Evolutionary conservation across 1,140 invertebrate genomes (phyloP).

Genomic region (Pogonus chalceus): DNA sequence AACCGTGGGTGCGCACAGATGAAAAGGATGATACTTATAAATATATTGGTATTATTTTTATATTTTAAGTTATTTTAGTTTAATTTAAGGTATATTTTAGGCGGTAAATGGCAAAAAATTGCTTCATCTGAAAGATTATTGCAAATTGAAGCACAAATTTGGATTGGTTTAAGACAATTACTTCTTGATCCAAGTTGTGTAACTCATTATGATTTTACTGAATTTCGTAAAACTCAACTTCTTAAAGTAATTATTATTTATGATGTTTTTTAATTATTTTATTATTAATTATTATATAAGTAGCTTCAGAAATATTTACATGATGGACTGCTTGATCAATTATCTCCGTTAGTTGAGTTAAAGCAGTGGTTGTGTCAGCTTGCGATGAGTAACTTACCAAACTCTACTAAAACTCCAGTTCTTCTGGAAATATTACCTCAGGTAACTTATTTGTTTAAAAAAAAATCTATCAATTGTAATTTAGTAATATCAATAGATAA

Average conservation of each 20-base stretch:
- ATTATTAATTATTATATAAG: slow-evolving; percentile 7
- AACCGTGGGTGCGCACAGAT: slow-evolving; percentile 54
- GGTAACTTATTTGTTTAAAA: slow-evolving; percentile 21
- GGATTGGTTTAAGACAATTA: slow-evolving; percentile 59
- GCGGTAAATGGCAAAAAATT: slow-evolving; percentile 54
- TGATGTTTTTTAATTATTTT: slow-evolving; percentile 1
- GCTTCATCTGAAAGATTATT: slow-evolving; percentile 43
- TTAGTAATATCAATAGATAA: slow-evolving; percentile 33
- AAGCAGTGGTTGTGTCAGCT: slow-evolving; percentile 55
- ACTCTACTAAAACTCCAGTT: slow-evolving; percentile 31
- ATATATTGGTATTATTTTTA: slow-evolving; percentile 35
- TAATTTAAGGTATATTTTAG: slow-evolving; percentile 21
- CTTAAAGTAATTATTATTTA: slow-evolving; percentile 39
- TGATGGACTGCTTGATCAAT: slow-evolving; percentile 59
- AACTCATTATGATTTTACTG: slow-evolving; percentile 59
- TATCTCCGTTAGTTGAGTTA: slow-evolving; percentile 61
- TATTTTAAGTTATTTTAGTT: not conserved
- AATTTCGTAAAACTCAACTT: slow-evolving; percentile 51
- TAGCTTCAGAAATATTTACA: slow-evolving; percentile 50
- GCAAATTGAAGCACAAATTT: slow-evolving; percentile 50
- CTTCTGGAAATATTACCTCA: slow-evolving; percentile 49
- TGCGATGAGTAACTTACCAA: slow-evolving; percentile 29
- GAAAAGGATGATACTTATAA: slow-evolving; percentile 41
- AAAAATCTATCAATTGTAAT: not conserved
- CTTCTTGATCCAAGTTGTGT: slow-evolving; percentile 49